These are phyloP conservation scores for Anhinga anhinga DNA, from an alignment of 2,113 vertebrate genomes.

Conservation along the genomic window DNA sequence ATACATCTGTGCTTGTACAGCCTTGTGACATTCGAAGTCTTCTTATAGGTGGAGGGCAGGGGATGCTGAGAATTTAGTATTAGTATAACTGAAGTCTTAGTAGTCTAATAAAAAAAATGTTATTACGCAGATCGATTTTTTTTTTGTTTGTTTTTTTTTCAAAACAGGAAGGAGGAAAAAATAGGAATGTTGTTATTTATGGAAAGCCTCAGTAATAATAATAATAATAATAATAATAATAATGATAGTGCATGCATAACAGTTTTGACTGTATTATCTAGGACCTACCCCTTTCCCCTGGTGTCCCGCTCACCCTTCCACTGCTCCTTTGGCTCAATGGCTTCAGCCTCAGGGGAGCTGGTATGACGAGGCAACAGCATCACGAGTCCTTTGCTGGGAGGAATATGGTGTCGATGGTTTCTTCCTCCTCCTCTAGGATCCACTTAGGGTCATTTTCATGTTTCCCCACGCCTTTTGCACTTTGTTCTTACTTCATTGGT, in stretches of 20 bases:
- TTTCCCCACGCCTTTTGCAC: not conserved
- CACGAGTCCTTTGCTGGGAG: not conserved
- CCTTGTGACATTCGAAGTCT: not conserved
- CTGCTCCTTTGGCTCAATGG: not conserved
- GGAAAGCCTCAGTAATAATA: not conserved
- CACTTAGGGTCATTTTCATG: not conserved
- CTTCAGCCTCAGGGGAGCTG: rapidly evolving
- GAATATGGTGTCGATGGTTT: not conserved
- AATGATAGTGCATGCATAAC: not conserved
- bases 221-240: not conserved
- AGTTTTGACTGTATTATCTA: not conserved
- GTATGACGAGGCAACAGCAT: not conserved
- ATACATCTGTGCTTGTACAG: not conserved
- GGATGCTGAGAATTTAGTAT: not conserved
- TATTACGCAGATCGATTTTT: not conserved
- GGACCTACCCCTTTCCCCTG: not conserved
- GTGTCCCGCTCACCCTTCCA: not conserved
- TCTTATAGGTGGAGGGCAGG: not conserved
- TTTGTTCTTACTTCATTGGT: not conserved
- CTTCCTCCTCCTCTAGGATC: not conserved
- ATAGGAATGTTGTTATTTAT: not conserved
- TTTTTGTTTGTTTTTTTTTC: not conserved
- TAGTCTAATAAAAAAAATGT: not conserved
- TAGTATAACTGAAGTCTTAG: not conserved
- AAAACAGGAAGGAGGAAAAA: not conserved